phyloP scores from a whole-genome alignment of 2,113 vertebrate genomes.

The Mohoua ochrocephala region DNA sequence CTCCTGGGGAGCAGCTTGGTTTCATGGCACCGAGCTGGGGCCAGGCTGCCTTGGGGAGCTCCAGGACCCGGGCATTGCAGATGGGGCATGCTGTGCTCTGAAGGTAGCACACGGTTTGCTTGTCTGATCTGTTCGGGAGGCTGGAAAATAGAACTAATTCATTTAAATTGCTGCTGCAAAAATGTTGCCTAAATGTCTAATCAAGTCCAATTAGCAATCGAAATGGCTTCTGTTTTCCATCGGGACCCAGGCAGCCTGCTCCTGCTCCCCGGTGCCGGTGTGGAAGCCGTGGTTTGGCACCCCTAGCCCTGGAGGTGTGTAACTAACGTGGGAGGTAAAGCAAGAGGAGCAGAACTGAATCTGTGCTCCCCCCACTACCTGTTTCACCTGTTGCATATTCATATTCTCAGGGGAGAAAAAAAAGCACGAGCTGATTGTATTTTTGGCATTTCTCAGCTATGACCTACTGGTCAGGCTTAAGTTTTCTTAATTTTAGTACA shows the following conservation, averaged over 20 bases:
- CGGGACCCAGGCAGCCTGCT: background rate
- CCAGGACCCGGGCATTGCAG: background rate
- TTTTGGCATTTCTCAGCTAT: background rate
- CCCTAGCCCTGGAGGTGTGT: accelerated
- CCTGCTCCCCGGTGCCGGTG: background rate
- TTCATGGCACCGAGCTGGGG: accelerated
- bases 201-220: background rate
- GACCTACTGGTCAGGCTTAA: background rate
- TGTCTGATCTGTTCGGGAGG: background rate
- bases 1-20: background rate
- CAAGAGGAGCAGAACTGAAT: background rate
- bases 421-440: background rate
- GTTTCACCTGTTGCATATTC: background rate
- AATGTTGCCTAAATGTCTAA: background rate
- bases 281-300: background rate
- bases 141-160: constrained; percentile 8
- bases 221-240: background rate
- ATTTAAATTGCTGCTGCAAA: background rate
- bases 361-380: background rate
- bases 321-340: background rate
- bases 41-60: background rate
- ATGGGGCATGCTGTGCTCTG: accelerated
- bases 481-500: background rate
- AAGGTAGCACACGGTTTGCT: background rate
- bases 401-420: background rate